Base-by-base conservation (phyloP, 2,113 vertebrate species). In the Lathamus discolor region DNA sequence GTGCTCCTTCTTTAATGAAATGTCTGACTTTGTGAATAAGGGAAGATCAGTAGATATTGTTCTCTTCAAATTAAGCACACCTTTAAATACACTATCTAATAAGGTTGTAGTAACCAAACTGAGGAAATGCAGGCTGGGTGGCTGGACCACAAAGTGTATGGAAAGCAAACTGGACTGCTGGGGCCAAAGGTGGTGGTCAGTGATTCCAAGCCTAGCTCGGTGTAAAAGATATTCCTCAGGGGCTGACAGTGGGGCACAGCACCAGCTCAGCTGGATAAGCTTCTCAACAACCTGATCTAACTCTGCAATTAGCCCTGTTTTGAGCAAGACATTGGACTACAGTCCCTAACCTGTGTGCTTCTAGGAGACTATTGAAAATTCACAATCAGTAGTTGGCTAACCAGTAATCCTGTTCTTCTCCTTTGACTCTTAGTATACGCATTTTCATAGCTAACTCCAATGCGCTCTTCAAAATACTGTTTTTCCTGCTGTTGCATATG, bases 161-260 rank as follows among this genome's bases (percentile, higher is more conserved):
- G 61, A 63, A 87, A 78, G 22, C 17, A 77, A 44, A 70, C 14
- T 11, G 28, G 17, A 22, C 20, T 78, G 4, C 23, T 52, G 41
- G 10, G 5, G 10, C 23, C 31, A 48, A 70, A 39, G 24, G 17
- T 23, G 6, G 4, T 35, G 27, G 15, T 29, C 41, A 93, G 7
- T 5, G 3, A 57, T 62, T 67, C 35, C 35, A 48, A 52, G 22
- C 27, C 44, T 22, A 66, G 28, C 11, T 37, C 0, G 0, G 12
- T 20, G 31, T 4, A 0, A 54, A 11, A 27, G 20, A 54, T 11
- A 9, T 5, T 35, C 52, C 17, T 43, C 9, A 33, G 39, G 16
- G 11, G 10, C 7, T 88, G 24, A 62, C 7, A 43, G 24, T 23
- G 46, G 22, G 24, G 2, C n/a, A 37, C 19, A 43, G 23, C 41